Conservation (phyloP, 2,888 invertebrate genomes). For the Octonoba sinensis region DNA sequence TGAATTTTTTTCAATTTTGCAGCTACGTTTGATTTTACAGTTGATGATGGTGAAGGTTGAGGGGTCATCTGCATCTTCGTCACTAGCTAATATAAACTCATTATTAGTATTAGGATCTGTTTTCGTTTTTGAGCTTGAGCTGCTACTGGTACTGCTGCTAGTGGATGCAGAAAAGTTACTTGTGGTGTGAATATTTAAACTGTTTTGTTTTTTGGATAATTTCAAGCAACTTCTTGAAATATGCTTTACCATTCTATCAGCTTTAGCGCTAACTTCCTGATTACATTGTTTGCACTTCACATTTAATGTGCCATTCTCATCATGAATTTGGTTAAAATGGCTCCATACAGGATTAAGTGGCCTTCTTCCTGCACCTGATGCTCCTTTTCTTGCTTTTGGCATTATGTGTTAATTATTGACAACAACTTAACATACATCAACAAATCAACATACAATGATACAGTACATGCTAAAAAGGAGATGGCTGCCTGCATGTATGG, state of each 20-base stretch:
- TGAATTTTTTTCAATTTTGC: neutral
- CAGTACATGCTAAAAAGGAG: conserved; percentile 5
- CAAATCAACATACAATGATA: neutral
- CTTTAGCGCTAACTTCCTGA: conserved; percentile 9
- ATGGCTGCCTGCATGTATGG: neutral
- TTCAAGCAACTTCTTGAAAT: conserved; percentile 2
- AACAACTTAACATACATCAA: neutral
- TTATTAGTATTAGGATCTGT: neutral
- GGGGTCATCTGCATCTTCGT: conserved; percentile 4
- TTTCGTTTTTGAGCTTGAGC: conserved; percentile 3
- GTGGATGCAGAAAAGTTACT: neutral
- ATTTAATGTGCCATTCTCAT: conserved; percentile 14
- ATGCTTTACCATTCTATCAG: conserved; percentile 20
- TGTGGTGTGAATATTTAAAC: conserved; percentile 8
- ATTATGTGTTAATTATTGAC: neutral
- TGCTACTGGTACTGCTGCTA: conserved; percentile 1
- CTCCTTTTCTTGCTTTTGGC: conserved; percentile 6
- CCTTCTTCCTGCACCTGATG: conserved; percentile 8
- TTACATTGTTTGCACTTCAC: conserved; percentile 15
- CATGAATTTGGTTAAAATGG: conserved; percentile 6
- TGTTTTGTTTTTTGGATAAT: neutral
- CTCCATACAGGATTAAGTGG: conserved; percentile 17
- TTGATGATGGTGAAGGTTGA: conserved; percentile 8
- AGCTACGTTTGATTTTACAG: conserved; percentile 3
- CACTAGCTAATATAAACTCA: conserved; percentile 2